These are phyloP conservation scores for Drosophila nigritarsus DNA, from an alignment of 2,888 invertebrate genomes.

Conservation along the genomic window DNA sequence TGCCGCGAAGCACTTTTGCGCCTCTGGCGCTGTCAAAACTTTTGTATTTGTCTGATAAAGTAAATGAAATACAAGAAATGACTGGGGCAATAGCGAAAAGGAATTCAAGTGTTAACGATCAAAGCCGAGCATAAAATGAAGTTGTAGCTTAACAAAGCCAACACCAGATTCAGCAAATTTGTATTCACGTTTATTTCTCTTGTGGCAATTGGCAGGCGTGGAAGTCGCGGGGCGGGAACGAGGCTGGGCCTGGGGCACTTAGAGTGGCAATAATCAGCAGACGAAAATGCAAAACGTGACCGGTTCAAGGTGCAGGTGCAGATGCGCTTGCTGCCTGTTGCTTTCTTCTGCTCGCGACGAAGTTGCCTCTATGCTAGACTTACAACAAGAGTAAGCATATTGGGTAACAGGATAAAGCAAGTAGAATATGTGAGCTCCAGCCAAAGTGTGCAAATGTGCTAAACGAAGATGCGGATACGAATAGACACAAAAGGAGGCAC, in stretches of 20 bases:
- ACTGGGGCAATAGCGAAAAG: conserved; percentile 29
- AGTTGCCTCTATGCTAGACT: not conserved
- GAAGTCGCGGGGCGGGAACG: not conserved
- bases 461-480: conserved; percentile 51
- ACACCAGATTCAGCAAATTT: conserved; percentile 22
- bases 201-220: conserved; percentile 41
- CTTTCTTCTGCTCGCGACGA: not conserved
- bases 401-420: conserved; percentile 42
- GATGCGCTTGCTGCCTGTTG: conserved; percentile 48
- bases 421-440: conserved; percentile 34
- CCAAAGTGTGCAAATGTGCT: conserved; percentile 46
- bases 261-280: conserved; percentile 72
- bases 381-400: conserved; percentile 41
- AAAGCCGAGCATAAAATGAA: conserved; percentile 43
- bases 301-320: conserved; percentile 51
- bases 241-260: conserved; percentile 41
- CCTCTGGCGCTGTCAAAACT: conserved; percentile 57
- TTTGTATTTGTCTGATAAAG: conserved; percentile 24
- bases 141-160: conserved; percentile 26
- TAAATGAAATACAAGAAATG: conserved; percentile 21
- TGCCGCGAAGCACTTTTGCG: conserved; percentile 50
- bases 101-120: conserved; percentile 46
- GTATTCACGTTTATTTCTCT: conserved; percentile 53
- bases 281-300: conserved; percentile 72
- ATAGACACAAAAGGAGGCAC: conserved; percentile 16